Evolutionary conservation across 1,140 invertebrate species (phyloP).

Genomic region (Drosophila subpulchrella): DNA sequence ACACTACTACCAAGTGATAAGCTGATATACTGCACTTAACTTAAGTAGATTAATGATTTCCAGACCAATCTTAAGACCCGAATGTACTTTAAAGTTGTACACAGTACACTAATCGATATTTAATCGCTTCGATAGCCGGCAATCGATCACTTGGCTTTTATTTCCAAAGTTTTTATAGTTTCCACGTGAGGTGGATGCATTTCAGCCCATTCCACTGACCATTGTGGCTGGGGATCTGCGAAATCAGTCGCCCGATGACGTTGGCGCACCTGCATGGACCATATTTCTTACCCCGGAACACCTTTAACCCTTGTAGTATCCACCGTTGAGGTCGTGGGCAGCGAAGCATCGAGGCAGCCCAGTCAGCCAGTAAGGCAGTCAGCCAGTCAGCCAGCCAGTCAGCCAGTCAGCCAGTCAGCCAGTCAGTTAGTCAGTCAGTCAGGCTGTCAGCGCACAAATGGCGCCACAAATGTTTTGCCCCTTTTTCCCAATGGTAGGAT

Average conservation of each 20-base stretch:
- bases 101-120: not conserved
- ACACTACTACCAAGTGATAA: too few relatives aligned
- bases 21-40: too few relatives aligned
- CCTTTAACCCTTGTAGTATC: conserved; percentile 2
- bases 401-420: conserved; percentile 28
- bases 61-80: too few relatives aligned
- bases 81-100: too few relatives aligned
- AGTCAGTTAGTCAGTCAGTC: conserved; percentile 31
- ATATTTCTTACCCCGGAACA: conserved; percentile 1
- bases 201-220: not conserved
- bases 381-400: conserved; percentile 13
- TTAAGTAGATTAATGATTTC: too few relatives aligned
- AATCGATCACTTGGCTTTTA: not conserved
- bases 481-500: conserved; percentile 57
- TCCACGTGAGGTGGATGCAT: not conserved
- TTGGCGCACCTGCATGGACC: conserved; percentile 10
- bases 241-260: conserved; percentile 12
- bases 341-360: conserved; percentile 14
- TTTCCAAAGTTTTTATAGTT: not conserved
- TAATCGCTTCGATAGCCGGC: not conserved
- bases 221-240: not conserved
- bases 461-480: conserved; percentile 52
- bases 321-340: conserved; percentile 13
- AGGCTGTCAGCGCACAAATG: conserved; percentile 51
- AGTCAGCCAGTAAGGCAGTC: not conserved